phyloP scores from a whole-genome alignment of 2,888 invertebrate genomes.

The Tuta absoluta region DNA sequence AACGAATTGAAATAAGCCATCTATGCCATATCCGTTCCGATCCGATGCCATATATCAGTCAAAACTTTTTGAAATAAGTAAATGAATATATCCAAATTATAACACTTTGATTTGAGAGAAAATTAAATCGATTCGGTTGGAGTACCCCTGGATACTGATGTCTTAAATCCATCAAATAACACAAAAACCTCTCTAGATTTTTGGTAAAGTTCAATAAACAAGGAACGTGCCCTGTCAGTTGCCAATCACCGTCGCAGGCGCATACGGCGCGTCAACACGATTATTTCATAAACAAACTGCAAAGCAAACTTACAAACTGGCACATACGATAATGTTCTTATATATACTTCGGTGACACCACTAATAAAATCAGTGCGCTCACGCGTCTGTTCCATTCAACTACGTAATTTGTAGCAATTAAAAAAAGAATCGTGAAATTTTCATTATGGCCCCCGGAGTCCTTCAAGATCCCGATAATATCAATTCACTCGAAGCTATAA shows the following conservation, averaged over 20 bases:
- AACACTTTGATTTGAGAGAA: too few relatives aligned
- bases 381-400: constrained; percentile 48
- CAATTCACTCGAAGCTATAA: constrained; percentile 45
- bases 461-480: constrained; percentile 58
- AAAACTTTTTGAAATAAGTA: too few relatives aligned
- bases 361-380: constrained; percentile 55
- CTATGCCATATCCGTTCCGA: too few relatives aligned
- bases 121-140: too few relatives aligned
- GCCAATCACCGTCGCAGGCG: constrained; percentile 5
- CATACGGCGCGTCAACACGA: constrained; percentile 19
- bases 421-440: not conserved
- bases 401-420: not conserved
- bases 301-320: constrained; percentile 30
- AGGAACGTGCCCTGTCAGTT: not conserved
- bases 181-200: not conserved
- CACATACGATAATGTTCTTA: constrained; percentile 59
- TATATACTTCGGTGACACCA: constrained; percentile 62
- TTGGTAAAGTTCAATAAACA: not conserved
- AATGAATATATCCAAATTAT: too few relatives aligned
- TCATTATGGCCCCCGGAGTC: constrained; percentile 69
- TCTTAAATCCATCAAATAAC: not conserved
- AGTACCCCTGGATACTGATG: too few relatives aligned
- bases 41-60: too few relatives aligned
- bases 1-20: too few relatives aligned
- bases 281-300: constrained; percentile 40